Percentiles rank a stretch among this genome's conserved stretches.
Evolutionary conservation across 2,113 vertebrate genomes (phyloP).

Genomic region (Noturus placidus): DNA sequence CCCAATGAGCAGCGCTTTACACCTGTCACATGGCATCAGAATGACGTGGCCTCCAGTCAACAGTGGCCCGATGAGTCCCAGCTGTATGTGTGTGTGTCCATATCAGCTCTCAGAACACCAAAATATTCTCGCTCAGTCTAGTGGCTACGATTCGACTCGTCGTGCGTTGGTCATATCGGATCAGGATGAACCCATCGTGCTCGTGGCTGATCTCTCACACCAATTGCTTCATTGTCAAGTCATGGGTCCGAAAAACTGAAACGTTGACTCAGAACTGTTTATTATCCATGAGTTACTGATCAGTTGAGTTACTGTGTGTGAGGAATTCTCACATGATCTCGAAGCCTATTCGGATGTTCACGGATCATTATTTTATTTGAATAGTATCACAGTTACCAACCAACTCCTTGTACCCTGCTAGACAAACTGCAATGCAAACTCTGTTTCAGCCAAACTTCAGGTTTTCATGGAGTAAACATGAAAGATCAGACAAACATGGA

Average conservation of each 20-base stretch:
- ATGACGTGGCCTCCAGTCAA: constrained; percentile 38
- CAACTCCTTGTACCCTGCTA: neutral
- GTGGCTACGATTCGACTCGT: constrained; percentile 10
- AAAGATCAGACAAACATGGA: neutral
- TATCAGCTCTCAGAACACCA: neutral
- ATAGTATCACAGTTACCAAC: neutral
- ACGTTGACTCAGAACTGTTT: neutral
- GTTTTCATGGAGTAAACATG: neutral
- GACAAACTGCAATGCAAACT: neutral
- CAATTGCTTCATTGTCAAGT: neutral
- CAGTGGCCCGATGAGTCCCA: constrained; percentile 18
- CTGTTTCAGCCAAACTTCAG: neutral
- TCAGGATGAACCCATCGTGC: constrained; percentile 16
- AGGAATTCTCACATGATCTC: neutral
- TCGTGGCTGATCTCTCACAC: neutral
- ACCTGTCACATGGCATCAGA: constrained; percentile 56
- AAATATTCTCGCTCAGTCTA: constrained; percentile 34
- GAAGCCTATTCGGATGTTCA: neutral
- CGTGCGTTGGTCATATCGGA: constrained; percentile 19
- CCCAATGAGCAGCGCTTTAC: constrained; percentile 49
- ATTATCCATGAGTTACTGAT: neutral
- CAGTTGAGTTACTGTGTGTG: no score
- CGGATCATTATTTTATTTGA: neutral
- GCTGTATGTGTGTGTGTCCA: neutral
- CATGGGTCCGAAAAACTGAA: neutral